phyloP scores from a whole-genome alignment of 37 sponge, comb jelly and placozoan species.

The Amphimedon queenslandica region DNA sequence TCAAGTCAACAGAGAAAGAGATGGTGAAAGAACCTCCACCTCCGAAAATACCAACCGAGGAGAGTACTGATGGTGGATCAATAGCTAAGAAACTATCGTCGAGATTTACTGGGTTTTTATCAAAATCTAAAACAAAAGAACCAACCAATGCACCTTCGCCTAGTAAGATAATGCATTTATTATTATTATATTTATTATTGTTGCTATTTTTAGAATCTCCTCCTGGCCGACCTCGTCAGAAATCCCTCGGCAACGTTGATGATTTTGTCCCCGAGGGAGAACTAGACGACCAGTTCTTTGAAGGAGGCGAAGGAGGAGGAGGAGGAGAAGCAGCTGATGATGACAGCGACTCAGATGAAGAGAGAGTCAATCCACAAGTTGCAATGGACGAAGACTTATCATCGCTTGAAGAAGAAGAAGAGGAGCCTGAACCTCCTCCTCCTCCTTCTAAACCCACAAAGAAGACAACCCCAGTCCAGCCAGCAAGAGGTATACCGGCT shows the following conservation, averaged over 20 bases:
- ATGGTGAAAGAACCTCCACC: not conserved
- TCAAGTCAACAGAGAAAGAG: not conserved
- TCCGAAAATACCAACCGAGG: not conserved
- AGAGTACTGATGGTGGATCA: slow-evolving; percentile 3
- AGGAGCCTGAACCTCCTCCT: not conserved
- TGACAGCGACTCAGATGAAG: slow-evolving; percentile 12
- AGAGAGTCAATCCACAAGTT: slow-evolving; percentile 18
- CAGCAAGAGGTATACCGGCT: no score
- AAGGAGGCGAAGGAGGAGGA: slow-evolving; percentile 15
- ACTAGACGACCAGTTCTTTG: slow-evolving; percentile 23
- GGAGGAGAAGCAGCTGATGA: slow-evolving; percentile 32
- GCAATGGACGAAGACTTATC: slow-evolving; percentile 60
- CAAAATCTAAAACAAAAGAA: slow-evolving; percentile 5
- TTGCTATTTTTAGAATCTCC: not conserved
- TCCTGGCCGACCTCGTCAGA: not conserved
- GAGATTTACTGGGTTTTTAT: slow-evolving; percentile 26
- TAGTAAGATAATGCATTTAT: not conserved
- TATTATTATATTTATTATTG: not conserved
- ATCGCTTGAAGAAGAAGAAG: slow-evolving; percentile 25
- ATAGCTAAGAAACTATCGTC: slow-evolving; percentile 34
- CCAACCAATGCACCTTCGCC: not conserved
- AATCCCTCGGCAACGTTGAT: slow-evolving; percentile 7
- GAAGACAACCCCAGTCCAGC: no score
- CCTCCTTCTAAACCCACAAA: no score
- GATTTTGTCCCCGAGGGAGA: slow-evolving; percentile 69